Evolutionary conservation across 2,888 invertebrate genomes (phyloP).

Genomic region (Portevinia maculata): DNA sequence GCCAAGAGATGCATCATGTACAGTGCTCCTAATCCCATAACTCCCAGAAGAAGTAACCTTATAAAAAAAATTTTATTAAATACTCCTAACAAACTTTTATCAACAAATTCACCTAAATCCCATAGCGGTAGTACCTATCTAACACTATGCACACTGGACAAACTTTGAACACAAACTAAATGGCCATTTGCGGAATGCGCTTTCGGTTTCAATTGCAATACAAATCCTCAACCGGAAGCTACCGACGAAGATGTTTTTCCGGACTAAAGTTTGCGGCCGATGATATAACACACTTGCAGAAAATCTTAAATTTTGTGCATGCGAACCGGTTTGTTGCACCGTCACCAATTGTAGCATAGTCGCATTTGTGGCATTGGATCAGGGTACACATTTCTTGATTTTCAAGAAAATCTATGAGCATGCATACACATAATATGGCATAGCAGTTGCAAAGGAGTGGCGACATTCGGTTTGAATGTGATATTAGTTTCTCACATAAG

Average conservation of each 20-base stretch:
- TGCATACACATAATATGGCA: not conserved
- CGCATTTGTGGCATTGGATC: conserved; percentile 68
- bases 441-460: conserved; percentile 11
- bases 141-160: conserved; percentile 36
- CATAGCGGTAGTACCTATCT: conserved; percentile 25
- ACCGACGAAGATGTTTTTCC: conserved; percentile 47
- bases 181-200: conserved; percentile 37
- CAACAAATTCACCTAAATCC: conserved; percentile 53
- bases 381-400: conserved; percentile 40
- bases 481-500: conserved; percentile 2
- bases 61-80: not conserved
- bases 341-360: conserved; percentile 48
- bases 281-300: conserved; percentile 49
- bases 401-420: conserved; percentile 12
- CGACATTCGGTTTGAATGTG: not conserved
- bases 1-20: conserved; percentile 83
- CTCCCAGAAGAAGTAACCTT: conserved; percentile 79
- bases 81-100: not conserved
- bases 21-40: conserved; percentile 83
- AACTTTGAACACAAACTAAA: conserved; percentile 50
- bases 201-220: conserved; percentile 50
- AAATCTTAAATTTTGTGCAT: conserved; percentile 23
- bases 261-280: conserved; percentile 15
- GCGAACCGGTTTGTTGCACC: conserved; percentile 39
- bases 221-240: conserved; percentile 52